Conservation (phyloP, 2,113 vertebrate species). For the Phaethornis superciliosus region DNA sequence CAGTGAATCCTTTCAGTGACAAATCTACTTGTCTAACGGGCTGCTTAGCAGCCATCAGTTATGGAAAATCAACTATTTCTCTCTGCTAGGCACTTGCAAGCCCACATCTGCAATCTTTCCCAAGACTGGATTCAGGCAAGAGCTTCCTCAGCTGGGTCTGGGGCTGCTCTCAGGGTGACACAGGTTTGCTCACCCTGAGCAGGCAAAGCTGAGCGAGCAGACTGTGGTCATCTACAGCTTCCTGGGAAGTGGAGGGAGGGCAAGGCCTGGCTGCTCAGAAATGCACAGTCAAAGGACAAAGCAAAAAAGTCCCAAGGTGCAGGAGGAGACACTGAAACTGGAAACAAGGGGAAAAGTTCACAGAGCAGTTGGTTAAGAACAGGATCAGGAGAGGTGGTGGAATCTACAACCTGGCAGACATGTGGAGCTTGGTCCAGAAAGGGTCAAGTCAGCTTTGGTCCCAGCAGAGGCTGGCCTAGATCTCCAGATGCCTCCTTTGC, state of each 20-base stretch:
- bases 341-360: background rate
- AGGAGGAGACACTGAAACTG: background rate
- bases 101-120: background rate
- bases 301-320: background rate
- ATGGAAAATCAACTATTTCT: background rate
- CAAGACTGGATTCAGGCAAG: fast-evolving
- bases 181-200: background rate
- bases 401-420: background rate
- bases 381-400: background rate
- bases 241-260: background rate
- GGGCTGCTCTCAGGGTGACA: background rate
- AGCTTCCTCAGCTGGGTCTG: background rate
- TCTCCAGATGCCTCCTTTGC: background rate
- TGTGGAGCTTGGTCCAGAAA: fast-evolving
- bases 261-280: background rate
- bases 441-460: background rate
- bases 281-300: background rate
- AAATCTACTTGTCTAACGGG: background rate
- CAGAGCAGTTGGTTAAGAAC: background rate
- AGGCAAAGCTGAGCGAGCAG: background rate
- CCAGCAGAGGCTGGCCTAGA: background rate
- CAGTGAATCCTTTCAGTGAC: background rate
- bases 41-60: background rate
- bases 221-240: background rate
- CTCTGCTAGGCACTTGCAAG: background rate